Percentiles rank a stretch among this genome's conserved stretches.
Evolutionary conservation across 2,113 vertebrate species (phyloP).

Genomic region (Gobiocypris rarus): DNA sequence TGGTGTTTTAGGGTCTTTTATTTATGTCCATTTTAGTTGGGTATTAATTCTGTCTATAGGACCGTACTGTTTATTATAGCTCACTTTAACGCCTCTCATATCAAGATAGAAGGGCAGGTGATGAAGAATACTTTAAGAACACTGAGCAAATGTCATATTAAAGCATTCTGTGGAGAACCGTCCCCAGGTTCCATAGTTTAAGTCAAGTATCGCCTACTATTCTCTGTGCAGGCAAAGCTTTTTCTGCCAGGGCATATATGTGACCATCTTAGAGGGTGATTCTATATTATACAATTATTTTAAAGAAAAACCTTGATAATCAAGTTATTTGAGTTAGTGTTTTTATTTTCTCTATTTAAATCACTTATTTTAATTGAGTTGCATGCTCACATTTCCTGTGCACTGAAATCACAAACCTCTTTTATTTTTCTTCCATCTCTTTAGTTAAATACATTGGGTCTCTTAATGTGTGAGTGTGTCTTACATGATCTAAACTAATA

Average conservation of each 20-base stretch:
- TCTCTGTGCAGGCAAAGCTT: slow-evolving; percentile 57
- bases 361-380: slow-evolving; percentile 42
- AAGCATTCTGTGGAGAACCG: slow-evolving; percentile 58
- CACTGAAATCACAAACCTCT: slow-evolving; percentile 32
- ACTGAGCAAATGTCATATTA: slow-evolving; percentile 47
- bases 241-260: slow-evolving; percentile 69
- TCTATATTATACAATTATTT: slow-evolving; percentile 74
- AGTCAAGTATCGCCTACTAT: slow-evolving; percentile 59
- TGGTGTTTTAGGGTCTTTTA: slow-evolving; percentile 10
- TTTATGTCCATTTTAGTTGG: slow-evolving; percentile 42
- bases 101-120: not conserved
- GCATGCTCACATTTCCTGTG: slow-evolving; percentile 57
- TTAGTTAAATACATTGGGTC: slow-evolving; percentile 20
- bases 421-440: slow-evolving; percentile 20
- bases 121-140: not conserved
- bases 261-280: slow-evolving; percentile 61
- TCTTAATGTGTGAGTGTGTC: slow-evolving; percentile 45
- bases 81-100: slow-evolving; percentile 21
- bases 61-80: not conserved
- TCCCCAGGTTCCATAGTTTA: slow-evolving; percentile 58
- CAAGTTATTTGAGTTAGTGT: slow-evolving; percentile 61
- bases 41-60: slow-evolving; percentile 21
- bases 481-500: slow-evolving; percentile 64
- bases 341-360: slow-evolving; percentile 54
- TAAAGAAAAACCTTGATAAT: slow-evolving; percentile 62